Evolutionary conservation across 2,888 invertebrate genomes (phyloP).

Genomic region (Germaria angustata): DNA sequence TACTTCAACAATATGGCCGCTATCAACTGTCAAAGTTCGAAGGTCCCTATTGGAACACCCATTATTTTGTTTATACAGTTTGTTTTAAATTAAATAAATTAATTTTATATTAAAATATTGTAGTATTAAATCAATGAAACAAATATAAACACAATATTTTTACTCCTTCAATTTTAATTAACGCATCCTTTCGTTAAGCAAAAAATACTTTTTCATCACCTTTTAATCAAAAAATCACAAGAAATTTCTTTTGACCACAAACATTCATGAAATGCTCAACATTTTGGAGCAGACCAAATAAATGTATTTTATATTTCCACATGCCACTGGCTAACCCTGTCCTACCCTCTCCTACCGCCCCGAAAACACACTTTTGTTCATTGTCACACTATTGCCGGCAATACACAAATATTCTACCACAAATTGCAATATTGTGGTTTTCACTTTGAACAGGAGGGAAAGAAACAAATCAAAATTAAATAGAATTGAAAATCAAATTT

Average conservation of each 20-base stretch:
- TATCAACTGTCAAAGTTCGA: too few species aligned
- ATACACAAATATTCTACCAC: neutral
- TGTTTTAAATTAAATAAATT: too few species aligned
- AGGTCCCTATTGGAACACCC: too few species aligned
- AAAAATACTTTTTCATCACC: neutral
- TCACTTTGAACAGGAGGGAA: slow-evolving; percentile 2
- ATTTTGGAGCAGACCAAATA: neutral
- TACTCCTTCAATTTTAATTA: too few species aligned
- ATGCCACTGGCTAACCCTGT: neutral
- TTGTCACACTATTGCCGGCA: neutral
- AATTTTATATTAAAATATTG: too few species aligned
- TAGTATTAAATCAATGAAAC: too few species aligned
- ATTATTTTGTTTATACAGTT: too few species aligned
- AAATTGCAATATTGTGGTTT: slow-evolving; percentile 49
- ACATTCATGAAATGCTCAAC: neutral
- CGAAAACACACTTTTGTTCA: neutral
- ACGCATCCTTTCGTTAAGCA: neutral
- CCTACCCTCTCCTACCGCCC: too few species aligned
- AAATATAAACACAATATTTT: too few species aligned
- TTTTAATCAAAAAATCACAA: neutral
- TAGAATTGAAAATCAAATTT: slow-evolving; percentile 18
- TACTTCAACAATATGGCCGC: too few species aligned
- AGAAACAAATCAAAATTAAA: slow-evolving; percentile 19
- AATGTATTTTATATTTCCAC: neutral
- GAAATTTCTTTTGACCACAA: neutral